Evolutionary conservation across 2,797 vertebrate species (phyloP).

Genomic region (Argya squamiceps): DNA sequence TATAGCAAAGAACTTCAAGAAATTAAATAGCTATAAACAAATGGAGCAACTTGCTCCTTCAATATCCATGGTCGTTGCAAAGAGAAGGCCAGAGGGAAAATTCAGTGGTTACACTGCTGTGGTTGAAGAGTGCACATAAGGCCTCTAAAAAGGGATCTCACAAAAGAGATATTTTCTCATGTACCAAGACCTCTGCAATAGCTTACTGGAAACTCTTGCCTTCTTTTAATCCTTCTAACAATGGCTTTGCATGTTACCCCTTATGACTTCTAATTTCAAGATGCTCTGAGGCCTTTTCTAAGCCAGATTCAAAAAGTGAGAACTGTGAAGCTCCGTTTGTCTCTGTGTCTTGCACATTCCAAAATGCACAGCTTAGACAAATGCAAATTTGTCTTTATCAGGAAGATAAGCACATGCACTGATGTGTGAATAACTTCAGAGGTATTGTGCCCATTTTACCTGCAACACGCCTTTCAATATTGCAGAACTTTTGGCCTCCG

Average conservation of each 20-base stretch:
- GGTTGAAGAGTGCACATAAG: background rate
- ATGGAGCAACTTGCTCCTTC: background rate
- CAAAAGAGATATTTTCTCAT: background rate
- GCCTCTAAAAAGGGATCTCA: background rate
- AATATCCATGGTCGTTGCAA: background rate
- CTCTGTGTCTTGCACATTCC: background rate
- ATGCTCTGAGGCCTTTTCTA: background rate
- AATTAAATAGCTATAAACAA: background rate
- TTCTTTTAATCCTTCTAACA: background rate
- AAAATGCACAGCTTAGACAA: background rate
- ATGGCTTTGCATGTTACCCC: background rate
- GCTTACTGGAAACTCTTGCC: background rate
- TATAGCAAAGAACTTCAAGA: background rate
- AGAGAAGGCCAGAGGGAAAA: background rate
- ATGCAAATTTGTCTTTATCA: background rate
- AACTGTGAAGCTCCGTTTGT: background rate
- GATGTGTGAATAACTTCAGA: background rate
- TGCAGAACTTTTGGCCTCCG: background rate
- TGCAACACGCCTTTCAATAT: background rate
- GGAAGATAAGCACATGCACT: background rate
- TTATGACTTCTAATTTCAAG: background rate
- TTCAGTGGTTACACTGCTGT: background rate
- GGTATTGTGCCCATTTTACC: background rate
- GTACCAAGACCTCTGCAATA: background rate
- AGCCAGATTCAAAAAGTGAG: background rate